Evolutionary conservation across 1,140 invertebrate genomes (phyloP), one percentile per base, ranked within the genome.

Genomic region (Spodoptera litura): DNA sequence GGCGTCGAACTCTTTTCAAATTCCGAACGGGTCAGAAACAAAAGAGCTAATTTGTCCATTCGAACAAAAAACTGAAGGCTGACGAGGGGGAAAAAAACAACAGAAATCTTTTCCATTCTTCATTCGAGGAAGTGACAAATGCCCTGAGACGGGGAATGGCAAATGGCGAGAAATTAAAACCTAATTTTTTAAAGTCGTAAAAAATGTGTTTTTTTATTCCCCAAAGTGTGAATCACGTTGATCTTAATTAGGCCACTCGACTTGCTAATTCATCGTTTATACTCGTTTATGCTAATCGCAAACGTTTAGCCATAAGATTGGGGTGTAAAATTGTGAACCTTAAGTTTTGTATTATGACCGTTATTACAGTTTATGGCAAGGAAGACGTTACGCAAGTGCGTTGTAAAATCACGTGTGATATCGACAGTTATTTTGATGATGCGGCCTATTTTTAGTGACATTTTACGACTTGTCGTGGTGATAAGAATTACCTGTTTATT

Each of bases 121-220:
- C 77, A 81, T 78, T 74, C 53, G 27, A 59, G 73, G 31, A 81
- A 78, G 76, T 81, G 76, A 81, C 76, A 81, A 81, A 81, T 81
- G 76, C 76, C 49, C 56, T 31, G 61, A 81, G 64, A 75, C 11
- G 55, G 27, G 59, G 20, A 51, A 76, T 76, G 73, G 81, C 74
- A 79, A 82, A 82, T 77, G 78, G 73, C 78, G 66, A 27, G 73
- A 82, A 81, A 82, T 82, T 82, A 79, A 74, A 72, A 53, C 53
- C 58, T 61, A 73, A 77, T 79, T 79, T 66, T 56, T 77, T 52
- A 59, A 59, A 76, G 53, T 62, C 52, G 27, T 25, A 49, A 64
- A 55, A 64, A 38, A 66, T 49, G 56, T 56, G 59, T 66, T 64
- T 79, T 64, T 64, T 53, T 70, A 44, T 44, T 44, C 38, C 13